Base-by-base conservation (phyloP, 1,140 invertebrate genomes). In the Epicauta chinensis region DNA sequence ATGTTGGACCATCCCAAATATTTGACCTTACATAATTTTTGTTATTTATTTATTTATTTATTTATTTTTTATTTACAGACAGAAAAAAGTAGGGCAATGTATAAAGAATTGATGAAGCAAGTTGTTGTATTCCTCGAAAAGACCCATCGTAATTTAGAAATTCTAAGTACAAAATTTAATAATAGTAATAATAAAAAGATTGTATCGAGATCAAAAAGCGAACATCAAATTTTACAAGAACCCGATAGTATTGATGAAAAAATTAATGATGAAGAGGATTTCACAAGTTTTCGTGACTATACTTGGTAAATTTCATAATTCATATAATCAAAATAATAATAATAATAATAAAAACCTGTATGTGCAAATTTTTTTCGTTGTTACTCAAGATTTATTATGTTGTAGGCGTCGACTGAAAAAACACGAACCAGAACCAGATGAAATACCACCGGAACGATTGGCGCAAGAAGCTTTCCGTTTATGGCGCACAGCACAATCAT, bases 51-150 rank as follows among this genome's bases (percentile, higher is more conserved):
- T n/a, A 11, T 15, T 10, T 40, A 46, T 57, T 38, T 45, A 15
- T 34, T 51, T 44, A 38, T 37, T 47, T 53, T 36, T 45, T 35
- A 47, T 55, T 77, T 77, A 50, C 71, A 89, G 86, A 82, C 81
- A 55, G 85, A 88, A 69, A 77, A 82, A 15, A 87, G 81, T 67
- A 77, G 83, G 55, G 80, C 84, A 66, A 89, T 89, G 85, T 87
- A 88, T 67, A 78, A 82, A 59, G 84, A 83, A 9, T 76, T 89
- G 53, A 81, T 89, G 76, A 83, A 86, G 65, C 84, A 89, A 71
- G 82, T 88, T 35, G 78, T 84, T 12, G 78, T 79, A 23, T 89
- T 87, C 67, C 68, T 89, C 56, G 86, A 86, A 61, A 79, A 82
- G 66, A 80, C 83, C 7, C 81, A 82, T 55, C 79, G 80, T 45